Evolutionary conservation across 2,797 vertebrate species (phyloP).

Genomic region (Tinamus major): DNA sequence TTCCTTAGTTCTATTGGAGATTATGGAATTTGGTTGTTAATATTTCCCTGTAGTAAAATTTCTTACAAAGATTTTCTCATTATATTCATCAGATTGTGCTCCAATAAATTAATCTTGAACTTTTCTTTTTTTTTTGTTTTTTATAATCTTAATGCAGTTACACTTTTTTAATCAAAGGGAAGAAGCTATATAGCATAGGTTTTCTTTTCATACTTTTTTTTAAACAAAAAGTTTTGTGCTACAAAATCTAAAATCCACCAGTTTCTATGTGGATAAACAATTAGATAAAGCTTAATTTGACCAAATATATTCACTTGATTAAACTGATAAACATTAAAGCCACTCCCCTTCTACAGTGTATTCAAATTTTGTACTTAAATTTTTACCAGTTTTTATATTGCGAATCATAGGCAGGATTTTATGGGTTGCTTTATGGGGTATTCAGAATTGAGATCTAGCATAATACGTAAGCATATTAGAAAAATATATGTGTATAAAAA

Average conservation of each 20-base stretch:
- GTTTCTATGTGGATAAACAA: constrained; percentile 62
- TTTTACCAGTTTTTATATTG: constrained; percentile 15
- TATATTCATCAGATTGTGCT: constrained; percentile 57
- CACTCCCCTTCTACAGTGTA: constrained; percentile 7
- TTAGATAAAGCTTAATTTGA: constrained; percentile 32
- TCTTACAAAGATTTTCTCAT: constrained; percentile 60
- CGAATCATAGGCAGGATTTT: neutral
- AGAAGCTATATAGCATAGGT: constrained; percentile 45
- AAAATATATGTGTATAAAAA: neutral
- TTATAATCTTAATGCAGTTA: constrained; percentile 35
- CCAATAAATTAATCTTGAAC: constrained; percentile 56
- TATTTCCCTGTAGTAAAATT: constrained; percentile 66
- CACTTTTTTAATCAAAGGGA: constrained; percentile 53
- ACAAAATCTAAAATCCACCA: neutral
- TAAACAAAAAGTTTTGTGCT: constrained; percentile 27
- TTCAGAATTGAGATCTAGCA: neutral
- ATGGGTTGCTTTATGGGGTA: neutral
- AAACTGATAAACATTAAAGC: neutral
- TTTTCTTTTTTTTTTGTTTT: constrained; percentile 50
- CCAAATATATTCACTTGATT: neutral
- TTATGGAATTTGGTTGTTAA: constrained; percentile 55
- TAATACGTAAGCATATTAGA: neutral
- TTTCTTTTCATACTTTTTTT: constrained; percentile 34
- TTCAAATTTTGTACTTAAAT: constrained; percentile 42
- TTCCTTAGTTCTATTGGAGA: constrained; percentile 64